A percentile compares a stretch with the other conserved stretches of the same genome.
Conservation (phyloP, 1,140 invertebrate genomes). For the Orussus abietinus region DNA sequence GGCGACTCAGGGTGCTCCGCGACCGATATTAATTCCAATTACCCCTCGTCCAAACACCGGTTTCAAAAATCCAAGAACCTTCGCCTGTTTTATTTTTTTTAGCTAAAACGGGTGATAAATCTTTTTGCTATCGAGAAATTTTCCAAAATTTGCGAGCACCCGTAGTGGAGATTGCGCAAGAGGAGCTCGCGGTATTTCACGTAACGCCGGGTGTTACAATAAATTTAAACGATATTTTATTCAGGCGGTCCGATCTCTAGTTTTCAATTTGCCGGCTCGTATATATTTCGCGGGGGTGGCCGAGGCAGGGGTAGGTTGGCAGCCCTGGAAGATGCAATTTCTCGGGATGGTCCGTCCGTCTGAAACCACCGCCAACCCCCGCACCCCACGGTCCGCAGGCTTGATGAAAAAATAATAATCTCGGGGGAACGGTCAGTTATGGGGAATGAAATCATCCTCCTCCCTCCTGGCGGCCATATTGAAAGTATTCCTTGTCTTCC, state of each 20-base stretch:
- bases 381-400: conserved; percentile 15
- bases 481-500: too few relatives aligned
- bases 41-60: too few relatives aligned
- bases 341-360: conserved; percentile 39
- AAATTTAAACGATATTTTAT: conserved; percentile 55
- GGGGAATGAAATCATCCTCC: conserved; percentile 33
- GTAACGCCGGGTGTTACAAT: conserved; percentile 53
- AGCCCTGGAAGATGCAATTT: conserved; percentile 45
- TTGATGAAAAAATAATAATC: conserved; percentile 55
- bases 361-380: conserved; percentile 16
- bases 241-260: conserved; percentile 50
- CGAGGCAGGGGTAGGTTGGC: conserved; percentile 11
- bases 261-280: conserved; percentile 53
- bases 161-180: too few relatives aligned
- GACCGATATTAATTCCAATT: conserved; percentile 15
- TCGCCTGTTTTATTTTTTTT: too few relatives aligned
- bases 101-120: too few relatives aligned
- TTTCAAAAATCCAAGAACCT: too few relatives aligned
- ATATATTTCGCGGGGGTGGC: conserved; percentile 44
- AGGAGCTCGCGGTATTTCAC: conserved; percentile 43
- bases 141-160: too few relatives aligned
- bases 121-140: too few relatives aligned
- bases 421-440: conserved; percentile 48
- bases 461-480: conserved; percentile 18
- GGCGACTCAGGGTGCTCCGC: conserved; percentile 1